Conservation (phyloP, 2,797 vertebrate species). For the Pithecia hirsuta region DNA sequence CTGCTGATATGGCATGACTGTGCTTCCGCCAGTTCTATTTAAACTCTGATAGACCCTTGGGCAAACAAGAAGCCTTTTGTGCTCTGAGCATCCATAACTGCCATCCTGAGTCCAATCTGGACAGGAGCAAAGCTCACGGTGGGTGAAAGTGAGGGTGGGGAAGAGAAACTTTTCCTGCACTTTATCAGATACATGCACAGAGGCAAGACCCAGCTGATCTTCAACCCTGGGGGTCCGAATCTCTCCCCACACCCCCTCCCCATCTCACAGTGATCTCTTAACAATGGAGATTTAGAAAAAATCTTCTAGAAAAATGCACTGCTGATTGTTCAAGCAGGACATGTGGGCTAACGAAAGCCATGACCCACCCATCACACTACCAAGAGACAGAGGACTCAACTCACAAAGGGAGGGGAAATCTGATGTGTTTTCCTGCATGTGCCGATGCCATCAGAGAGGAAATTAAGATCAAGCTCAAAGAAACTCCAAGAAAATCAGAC, state of each 20-base stretch:
- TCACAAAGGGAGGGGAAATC: background rate
- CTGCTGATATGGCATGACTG: conserved; percentile 88
- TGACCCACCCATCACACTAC: background rate
- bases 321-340: background rate
- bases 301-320: conserved; percentile 42
- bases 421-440: background rate
- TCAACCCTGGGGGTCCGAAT: background rate
- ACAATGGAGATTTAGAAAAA: background rate
- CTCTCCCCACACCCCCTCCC: background rate
- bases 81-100: conserved; percentile 58
- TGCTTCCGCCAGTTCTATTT: conserved; percentile 86
- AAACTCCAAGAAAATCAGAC: background rate
- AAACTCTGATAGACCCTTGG: conserved; percentile 72
- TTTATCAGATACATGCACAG: conserved; percentile 8
- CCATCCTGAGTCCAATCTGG: conserved; percentile 43
- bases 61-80: conserved; percentile 77
- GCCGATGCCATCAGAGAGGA: background rate
- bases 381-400: background rate
- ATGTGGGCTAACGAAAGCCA: background rate
- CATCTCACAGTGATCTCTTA: background rate
- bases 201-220: background rate
- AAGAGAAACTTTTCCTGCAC: background rate
- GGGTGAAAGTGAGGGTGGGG: background rate
- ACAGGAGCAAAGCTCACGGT: background rate
- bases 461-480: background rate